Percentiles rank a stretch among this genome's conserved stretches.
Conservation (phyloP, 2,113 vertebrate species). For the Lepus europaeus region DNA sequence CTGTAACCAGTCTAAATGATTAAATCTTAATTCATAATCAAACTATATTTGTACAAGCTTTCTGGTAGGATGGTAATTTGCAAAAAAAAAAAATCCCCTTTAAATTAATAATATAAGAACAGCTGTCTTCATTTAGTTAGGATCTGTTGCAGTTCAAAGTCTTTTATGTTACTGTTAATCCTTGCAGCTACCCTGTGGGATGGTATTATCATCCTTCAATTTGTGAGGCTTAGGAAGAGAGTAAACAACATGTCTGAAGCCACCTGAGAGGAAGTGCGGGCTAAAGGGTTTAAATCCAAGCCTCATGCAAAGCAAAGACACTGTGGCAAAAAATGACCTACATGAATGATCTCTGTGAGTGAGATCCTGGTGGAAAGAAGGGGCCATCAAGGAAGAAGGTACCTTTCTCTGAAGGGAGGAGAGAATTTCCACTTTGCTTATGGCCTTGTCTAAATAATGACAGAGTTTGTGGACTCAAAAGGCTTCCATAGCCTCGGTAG, state of each 20-base stretch:
- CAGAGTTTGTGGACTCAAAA: too few species aligned
- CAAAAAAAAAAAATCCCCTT: neutral
- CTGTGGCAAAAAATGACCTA: too few species aligned
- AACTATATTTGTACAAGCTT: constrained; percentile 18
- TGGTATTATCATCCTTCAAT: constrained; percentile 12
- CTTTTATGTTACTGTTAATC: constrained; percentile 54
- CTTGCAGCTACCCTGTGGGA: constrained; percentile 15
- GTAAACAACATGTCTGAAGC: neutral
- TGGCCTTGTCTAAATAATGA: too few species aligned
- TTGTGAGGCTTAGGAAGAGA: constrained; percentile 49
- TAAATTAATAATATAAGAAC: neutral
- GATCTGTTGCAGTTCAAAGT: neutral
- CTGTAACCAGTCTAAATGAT: neutral
- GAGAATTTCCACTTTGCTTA: too few species aligned
- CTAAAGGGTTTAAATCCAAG: neutral
- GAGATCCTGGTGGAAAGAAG: too few species aligned
- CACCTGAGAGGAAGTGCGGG: neutral
- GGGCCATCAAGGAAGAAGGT: too few species aligned
- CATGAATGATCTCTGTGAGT: too few species aligned
- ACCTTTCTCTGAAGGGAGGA: too few species aligned
- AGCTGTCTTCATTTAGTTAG: constrained; percentile 18
- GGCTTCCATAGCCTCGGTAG: too few species aligned
- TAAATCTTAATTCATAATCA: constrained; percentile 47
- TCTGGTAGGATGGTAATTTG: constrained; percentile 37
- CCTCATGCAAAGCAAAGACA: too few species aligned